These are phyloP conservation scores for Yponomeuta plumbellus DNA, from an alignment of 2,888 invertebrate genomes.

Conservation along the genomic window DNA sequence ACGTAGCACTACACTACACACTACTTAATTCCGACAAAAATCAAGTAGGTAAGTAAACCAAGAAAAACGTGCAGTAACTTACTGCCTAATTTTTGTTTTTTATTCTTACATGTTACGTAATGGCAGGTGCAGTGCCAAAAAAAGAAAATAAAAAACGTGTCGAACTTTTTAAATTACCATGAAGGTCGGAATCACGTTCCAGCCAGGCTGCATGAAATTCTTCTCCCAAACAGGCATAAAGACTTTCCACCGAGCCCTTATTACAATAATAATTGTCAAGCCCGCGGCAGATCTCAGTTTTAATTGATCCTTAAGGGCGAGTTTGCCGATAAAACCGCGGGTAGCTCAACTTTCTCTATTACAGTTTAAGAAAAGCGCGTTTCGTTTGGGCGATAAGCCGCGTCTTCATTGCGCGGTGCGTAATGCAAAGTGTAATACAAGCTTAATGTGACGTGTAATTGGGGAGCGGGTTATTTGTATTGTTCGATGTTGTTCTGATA, in stretches of 20 bases:
- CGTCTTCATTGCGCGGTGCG: constrained; percentile 51
- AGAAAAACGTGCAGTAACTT: no score
- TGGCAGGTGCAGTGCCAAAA: no score
- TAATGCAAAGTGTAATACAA: constrained; percentile 35
- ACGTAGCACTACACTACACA: no score
- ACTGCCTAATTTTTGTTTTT: no score
- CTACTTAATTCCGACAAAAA: no score
- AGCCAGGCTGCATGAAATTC: not conserved
- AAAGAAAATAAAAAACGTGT: not conserved
- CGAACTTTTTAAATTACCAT: no score
- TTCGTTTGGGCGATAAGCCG: constrained; percentile 65
- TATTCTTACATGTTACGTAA: no score
- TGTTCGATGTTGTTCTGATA: not conserved
- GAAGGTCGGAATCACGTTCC: no score
- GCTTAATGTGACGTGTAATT: constrained; percentile 34
- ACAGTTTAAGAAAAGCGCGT: constrained; percentile 71
- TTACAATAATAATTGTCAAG: constrained; percentile 69
- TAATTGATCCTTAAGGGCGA: constrained; percentile 77
- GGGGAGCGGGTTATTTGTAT: not conserved
- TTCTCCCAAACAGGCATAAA: not conserved
- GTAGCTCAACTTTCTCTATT: constrained; percentile 74
- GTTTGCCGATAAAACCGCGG: constrained; percentile 63
- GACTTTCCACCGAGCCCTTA: constrained; percentile 30
- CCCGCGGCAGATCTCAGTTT: constrained; percentile 62
- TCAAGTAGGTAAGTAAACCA: no score